phyloP scores from a whole-genome alignment of 2,888 invertebrate species.

The Aricia artaxerxes region DNA sequence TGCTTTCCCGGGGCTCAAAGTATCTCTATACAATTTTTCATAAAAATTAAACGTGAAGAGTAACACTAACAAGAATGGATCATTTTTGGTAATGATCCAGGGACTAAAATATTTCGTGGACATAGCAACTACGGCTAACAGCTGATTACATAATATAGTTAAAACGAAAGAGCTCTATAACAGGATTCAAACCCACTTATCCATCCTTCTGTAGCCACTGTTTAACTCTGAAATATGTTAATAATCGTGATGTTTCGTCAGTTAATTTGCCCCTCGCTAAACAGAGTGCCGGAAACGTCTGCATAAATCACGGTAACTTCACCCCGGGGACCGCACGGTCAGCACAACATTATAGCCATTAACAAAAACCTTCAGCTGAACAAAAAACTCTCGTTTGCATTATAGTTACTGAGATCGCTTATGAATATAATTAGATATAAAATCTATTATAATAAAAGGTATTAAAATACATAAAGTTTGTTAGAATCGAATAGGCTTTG shows the following conservation, averaged over 20 bases:
- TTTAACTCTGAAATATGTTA: neutral
- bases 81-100: too few species aligned
- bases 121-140: too few species aligned
- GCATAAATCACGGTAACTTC: conserved; percentile 72
- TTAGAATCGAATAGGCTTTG: too few species aligned
- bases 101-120: too few species aligned
- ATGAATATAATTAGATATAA: neutral
- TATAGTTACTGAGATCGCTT: neutral
- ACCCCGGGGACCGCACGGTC: conserved; percentile 49
- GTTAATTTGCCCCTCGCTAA: conserved; percentile 50
- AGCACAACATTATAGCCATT: neutral
- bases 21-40: too few species aligned
- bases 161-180: neutral
- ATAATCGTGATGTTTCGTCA: conserved; percentile 42
- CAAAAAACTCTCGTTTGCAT: neutral
- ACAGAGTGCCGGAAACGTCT: conserved; percentile 60
- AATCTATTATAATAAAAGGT: neutral
- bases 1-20: too few species aligned
- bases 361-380: neutral
- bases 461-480: too few species aligned
- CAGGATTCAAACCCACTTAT: neutral
- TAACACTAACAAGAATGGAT: too few species aligned
- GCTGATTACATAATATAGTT: neutral
- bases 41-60: too few species aligned
- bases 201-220: neutral